phyloP scores from a whole-genome alignment of 2,797 vertebrate genomes.

The Typhlichthys subterraneus region DNA sequence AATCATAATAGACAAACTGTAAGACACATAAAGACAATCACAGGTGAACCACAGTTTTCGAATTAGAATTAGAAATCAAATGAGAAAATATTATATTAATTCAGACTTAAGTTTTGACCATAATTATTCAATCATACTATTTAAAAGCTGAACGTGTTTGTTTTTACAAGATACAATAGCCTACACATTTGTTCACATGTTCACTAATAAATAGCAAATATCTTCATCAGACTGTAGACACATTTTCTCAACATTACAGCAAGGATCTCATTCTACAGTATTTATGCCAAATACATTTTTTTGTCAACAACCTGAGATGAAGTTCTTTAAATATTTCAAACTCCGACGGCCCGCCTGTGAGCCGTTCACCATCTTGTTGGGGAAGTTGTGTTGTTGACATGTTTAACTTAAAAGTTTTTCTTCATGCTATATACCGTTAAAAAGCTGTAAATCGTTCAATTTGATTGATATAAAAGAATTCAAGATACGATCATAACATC shows the following conservation, averaged over 20 bases:
- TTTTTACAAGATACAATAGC: not conserved
- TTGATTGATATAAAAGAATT: too few relatives aligned
- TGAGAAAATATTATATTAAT: too few relatives aligned
- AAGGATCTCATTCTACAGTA: not conserved
- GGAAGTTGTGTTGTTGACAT: too few relatives aligned
- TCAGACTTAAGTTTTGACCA: too few relatives aligned
- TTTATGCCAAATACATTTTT: not conserved
- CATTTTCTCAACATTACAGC: conserved; percentile 12
- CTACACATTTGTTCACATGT: not conserved
- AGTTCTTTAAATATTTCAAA: not conserved
- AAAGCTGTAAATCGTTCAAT: too few relatives aligned
- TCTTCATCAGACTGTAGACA: conserved; percentile 3
- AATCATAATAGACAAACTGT: conserved; percentile 17
- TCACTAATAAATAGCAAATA: conserved; percentile 38
- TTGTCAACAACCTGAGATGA: not conserved
- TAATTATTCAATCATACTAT: not conserved
- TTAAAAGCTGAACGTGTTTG: not conserved
- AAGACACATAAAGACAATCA: conserved; percentile 1
- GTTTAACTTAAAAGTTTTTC: too few relatives aligned
- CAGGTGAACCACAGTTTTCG: not conserved
- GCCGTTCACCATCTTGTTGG: too few relatives aligned
- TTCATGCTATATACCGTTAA: not conserved
- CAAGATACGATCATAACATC: too few relatives aligned
- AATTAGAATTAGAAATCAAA: too few relatives aligned
- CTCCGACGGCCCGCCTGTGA: too few relatives aligned